A percentile compares a stretch with the other conserved stretches of the same genome.
phyloP scores from a whole-genome alignment of 2,113 vertebrate genomes.

The Microtus montanus region DNA sequence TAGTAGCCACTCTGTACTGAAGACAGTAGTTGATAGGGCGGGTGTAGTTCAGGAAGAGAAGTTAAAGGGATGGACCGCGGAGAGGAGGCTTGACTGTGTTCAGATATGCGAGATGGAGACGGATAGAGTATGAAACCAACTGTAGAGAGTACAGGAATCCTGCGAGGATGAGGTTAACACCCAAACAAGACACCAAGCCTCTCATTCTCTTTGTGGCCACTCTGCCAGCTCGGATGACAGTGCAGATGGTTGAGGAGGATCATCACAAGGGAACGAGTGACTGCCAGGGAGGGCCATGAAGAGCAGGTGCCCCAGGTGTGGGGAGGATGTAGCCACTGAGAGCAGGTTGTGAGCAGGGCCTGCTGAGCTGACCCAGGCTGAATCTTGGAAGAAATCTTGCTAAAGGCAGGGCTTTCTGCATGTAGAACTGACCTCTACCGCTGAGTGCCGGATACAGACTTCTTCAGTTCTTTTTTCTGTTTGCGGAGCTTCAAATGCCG shows the following conservation, averaged over 20 bases:
- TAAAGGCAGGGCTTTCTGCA: not conserved
- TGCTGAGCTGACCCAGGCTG: not conserved
- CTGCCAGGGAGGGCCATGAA: not conserved
- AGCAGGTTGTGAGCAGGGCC: not conserved
- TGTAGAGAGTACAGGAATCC: not conserved
- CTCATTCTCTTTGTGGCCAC: not conserved
- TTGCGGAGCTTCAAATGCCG: not conserved
- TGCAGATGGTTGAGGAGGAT: not conserved
- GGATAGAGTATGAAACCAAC: not conserved
- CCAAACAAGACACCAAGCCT: not conserved
- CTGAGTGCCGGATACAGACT: constrained; percentile 19
- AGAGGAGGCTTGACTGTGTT: not conserved
- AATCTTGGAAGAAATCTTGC: not conserved
- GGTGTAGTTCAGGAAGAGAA: not conserved
- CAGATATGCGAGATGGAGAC: not conserved
- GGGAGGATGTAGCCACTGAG: not conserved
- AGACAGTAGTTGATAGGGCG: not conserved
- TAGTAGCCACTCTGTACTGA: not conserved
- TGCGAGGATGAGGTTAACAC: not conserved
- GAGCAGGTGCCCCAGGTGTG: not conserved
- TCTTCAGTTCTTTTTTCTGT: constrained; percentile 23
- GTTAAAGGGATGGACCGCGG: not conserved
- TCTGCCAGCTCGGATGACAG: not conserved
- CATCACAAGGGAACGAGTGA: not conserved
- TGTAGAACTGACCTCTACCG: constrained; percentile 22